A percentile compares a stretch with the other conserved stretches of the same genome.
phyloP scores from a whole-genome alignment of 2,888 invertebrate species.

The Dascillus cervinus region DNA sequence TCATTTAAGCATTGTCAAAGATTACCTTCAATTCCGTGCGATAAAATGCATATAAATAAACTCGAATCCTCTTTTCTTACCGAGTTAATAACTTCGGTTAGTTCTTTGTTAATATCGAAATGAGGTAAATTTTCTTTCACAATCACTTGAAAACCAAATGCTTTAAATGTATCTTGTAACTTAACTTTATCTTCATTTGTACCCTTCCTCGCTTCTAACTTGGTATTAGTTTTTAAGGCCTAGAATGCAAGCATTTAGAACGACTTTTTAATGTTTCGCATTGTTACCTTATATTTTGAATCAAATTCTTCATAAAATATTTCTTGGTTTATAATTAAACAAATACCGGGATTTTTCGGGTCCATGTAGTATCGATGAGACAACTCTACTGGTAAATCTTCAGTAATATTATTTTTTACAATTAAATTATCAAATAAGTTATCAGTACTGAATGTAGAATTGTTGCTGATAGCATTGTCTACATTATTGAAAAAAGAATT shows the following conservation, averaged over 20 bases:
- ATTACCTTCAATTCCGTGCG: constrained; percentile 40
- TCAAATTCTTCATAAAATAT: constrained; percentile 30
- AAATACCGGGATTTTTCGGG: constrained; percentile 31
- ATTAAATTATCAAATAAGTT: not conserved
- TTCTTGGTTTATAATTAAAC: constrained; percentile 41
- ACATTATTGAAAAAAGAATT: too few species aligned
- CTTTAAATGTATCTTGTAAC: constrained; percentile 33
- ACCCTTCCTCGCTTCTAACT: constrained; percentile 35
- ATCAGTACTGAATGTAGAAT: not conserved
- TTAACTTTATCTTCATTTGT: constrained; percentile 34
- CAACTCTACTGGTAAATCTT: constrained; percentile 20
- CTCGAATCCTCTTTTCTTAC: constrained; percentile 35
- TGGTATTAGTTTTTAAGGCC: constrained; percentile 7
- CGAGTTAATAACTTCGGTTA: constrained; percentile 24
- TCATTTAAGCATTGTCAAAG: not conserved
- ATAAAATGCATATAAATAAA: constrained; percentile 41
- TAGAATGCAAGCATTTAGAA: too few species aligned
- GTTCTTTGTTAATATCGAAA: constrained; percentile 24
- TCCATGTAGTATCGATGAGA: too few species aligned
- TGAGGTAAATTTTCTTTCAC: constrained; percentile 30
- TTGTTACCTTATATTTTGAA: constrained; percentile 13
- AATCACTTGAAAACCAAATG: constrained; percentile 35
- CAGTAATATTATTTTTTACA: not conserved
- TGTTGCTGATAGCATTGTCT: not conserved
- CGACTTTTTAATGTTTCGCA: too few species aligned